Evolutionary conservation across 2,797 vertebrate species (phyloP), one percentile per base, ranked within the genome.

Genomic region (Gallinago stenura): DNA sequence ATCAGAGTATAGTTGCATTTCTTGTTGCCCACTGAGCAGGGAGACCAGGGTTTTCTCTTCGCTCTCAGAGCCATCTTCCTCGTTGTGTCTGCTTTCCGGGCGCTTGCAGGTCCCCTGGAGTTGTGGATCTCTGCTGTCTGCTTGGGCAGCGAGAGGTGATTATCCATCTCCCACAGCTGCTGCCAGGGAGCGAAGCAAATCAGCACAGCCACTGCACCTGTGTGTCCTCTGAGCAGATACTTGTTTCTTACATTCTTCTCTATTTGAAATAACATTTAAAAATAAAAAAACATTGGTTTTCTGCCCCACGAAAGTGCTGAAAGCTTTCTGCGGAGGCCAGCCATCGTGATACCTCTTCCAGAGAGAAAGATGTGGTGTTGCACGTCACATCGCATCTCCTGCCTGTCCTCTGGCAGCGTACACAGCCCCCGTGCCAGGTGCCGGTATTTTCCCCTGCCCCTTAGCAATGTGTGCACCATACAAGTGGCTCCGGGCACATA

Each of bases 21-120:
- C 54, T 54, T 83, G 35, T 53, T 75, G 65, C 51, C 71, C 0
- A 1, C 33, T 24, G 68, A 66, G 28, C 19, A 51, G 46, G 54
- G 53, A 95, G n/a, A 13, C 12, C 22, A 30, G 41, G 45, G 11
- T 45, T 57, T 85, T 75, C 46, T 62, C 41, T 46, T 58, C 1
- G 3, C 31, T 79, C 51, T 61, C 50, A 10, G 51, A 93, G 68
- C 73, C 22, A 25, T 15, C 78, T 24, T 58, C 41, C 58, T 68
- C 35, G 0, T 1, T 0, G 33, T 15, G 12, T 25, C 61, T 39
- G 30, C n/a, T 71, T 6, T 30, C 12, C 0, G 2, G 26, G 37
- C 1, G 0, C 9, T 35, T 37, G 71, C 28, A 48, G 65, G 20
- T 62, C 4, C 37, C 64, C 33, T 7, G 0, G 7, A 7, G 30